Base-by-base conservation (phyloP, 2,888 invertebrate genomes). In the Xestia xanthographa region DNA sequence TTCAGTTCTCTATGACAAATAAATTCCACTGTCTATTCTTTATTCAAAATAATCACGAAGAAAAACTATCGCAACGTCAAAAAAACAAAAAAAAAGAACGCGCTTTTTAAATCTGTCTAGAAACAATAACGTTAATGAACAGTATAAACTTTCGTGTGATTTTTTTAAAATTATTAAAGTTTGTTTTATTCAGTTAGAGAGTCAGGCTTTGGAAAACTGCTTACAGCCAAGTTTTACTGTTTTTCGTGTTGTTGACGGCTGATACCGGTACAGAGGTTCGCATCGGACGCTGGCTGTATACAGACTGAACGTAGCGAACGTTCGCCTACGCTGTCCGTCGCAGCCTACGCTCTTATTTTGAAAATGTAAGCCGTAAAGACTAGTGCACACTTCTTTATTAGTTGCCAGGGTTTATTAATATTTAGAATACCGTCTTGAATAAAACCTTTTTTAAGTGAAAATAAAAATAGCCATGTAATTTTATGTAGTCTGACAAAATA, bases 231-330 rank as follows among this genome's bases (percentile, higher is more conserved):
- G 87, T 87, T 87, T 84, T 72, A 65, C 41, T 79, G 86, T 89
- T 87, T 90, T 72, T 83, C 90, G 90, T 88, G 75, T 85, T 76
- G 80, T 85, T 86, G 68, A 66, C 69, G 75, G 72, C 77, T 77
- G 62, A 71, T 70, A 87, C 87, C 87, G 71, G 70, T 70, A 80
- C 68, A 75, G 83, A 75, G 88, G 92, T 92, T 90, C 91, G 89
- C 86, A 83, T 87, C 87, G 88, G 78, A 72, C 89, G 92, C 87
- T 86, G 71, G 91, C 88, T 90, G 86, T 86, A 74, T 87, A 85
- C 84, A 80, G 87, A 92, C 90, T 91, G 92, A 91, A 86, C 84
- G 86, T 68, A 58, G 77, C 72, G 60, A 78, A 72, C 79, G 86
- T 73, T 75, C 84, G 82, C 74, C 83, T 80, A 82, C 80, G 66